Base-by-base conservation (phyloP, 2,797 vertebrate species). In the Chelmon rostratus region DNA sequence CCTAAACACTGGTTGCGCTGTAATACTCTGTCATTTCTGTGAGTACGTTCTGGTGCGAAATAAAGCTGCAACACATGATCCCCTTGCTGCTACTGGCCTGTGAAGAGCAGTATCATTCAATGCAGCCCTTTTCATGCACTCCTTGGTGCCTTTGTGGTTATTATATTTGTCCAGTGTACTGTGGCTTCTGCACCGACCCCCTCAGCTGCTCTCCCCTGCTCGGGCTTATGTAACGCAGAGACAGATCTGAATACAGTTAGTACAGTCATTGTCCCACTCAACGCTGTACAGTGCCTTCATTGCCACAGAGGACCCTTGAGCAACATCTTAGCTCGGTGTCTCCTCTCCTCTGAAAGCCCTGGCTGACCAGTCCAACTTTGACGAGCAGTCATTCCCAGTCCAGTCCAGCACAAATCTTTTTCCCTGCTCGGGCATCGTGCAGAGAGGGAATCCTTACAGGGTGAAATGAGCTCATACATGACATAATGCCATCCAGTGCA, bases 131-230 rank as follows among this genome's bases (percentile, higher is more conserved):
- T 94, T 94, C 85, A 93, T 90, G 86, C 84, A 81, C 88, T 91
- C 82, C 78, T 88, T 75, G 49, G 83, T 91, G 93, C 89, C 76
- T 93, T 86, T 89, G 85, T 87, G 87, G 81, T 92, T 94, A 95
- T 95, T 95, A 93, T 95, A 92, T 95, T 95, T 95, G 92, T 93
- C 93, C 94, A 95, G 93, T 93, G 94, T 93, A 93, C 92, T 95
- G 93, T 95, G 92, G 91, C 88, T 92, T 94, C 85, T 89, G 84
- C 86, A 79, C 83, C 78, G 85, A 90, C 90, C 87, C 91, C 92
- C 87, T 92, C 88, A 89, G 82, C 90, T 86, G 84, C 88, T 88
- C 85, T 88, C 73, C 86, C 77, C 86, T 85, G 79, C 88, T 73
- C 59, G 3, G 78, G 83, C 83, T 94, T 95, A 94, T 72, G 88